Percentiles rank a stretch among this genome's conserved stretches.
These are phyloP conservation scores for Porites evermanni DNA, from an alignment of 92 coral and sea anemone genomes.

Conservation along the genomic window DNA sequence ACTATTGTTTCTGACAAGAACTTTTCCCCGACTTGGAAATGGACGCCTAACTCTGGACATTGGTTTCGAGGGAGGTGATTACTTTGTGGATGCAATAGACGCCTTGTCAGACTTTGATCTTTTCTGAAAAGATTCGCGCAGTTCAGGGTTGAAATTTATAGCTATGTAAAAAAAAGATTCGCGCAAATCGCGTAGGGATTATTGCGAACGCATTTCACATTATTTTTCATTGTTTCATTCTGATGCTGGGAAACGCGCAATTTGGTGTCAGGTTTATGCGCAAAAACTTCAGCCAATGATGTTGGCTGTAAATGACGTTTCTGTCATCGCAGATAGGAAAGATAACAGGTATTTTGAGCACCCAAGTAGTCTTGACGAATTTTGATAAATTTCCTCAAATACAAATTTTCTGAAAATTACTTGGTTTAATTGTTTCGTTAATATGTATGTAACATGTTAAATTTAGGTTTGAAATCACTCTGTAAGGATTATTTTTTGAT, in stretches of 20 bases:
- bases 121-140: constrained; percentile 1
- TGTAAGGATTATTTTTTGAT: not conserved
- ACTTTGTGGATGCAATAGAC: constrained; percentile 11
- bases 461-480: not conserved
- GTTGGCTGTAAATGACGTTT: not conserved
- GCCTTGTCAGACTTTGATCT: not conserved
- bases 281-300: constrained; percentile 5
- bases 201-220: not conserved
- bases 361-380: not conserved
- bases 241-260: not conserved
- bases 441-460: not conserved
- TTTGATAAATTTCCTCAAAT: not conserved
- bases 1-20: constrained; percentile 3
- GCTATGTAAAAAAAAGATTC: not conserved
- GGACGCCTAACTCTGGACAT: constrained; percentile 10
- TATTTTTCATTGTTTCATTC: not conserved
- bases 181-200: constrained; percentile 2
- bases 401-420: not conserved
- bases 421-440: not conserved
- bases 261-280: constrained; percentile 4
- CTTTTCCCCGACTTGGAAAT: not conserved
- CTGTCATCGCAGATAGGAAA: not conserved
- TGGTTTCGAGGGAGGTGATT: not conserved
- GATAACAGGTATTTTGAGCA: not conserved
- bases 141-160: not conserved